phyloP scores from a whole-genome alignment of 2,113 vertebrate species.

The Corythaixoides concolor region DNA sequence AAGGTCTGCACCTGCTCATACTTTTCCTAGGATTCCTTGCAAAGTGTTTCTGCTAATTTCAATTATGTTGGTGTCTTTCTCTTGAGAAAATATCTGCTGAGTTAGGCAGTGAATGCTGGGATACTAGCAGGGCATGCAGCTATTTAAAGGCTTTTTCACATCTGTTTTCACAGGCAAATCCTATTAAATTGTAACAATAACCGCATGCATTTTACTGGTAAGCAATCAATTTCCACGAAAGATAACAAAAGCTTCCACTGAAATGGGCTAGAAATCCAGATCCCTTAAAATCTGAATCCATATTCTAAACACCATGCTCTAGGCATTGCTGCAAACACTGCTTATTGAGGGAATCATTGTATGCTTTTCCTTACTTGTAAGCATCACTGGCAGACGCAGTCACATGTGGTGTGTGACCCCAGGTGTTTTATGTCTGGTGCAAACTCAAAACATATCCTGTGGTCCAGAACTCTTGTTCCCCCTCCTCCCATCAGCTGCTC shows the following conservation, averaged over 20 bases:
- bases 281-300: neutral
- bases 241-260: neutral
- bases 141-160: neutral
- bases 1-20: neutral
- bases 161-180: conserved; percentile 13
- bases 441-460: neutral
- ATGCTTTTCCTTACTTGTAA: neutral
- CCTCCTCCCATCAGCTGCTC: neutral
- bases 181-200: neutral
- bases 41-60: neutral
- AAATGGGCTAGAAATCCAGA: neutral
- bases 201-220: neutral
- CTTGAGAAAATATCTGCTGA: neutral
- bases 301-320: neutral
- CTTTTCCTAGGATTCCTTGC: neutral
- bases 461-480: neutral
- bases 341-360: neutral
- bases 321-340: neutral
- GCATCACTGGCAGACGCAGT: neutral
- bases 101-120: neutral
- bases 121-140: neutral
- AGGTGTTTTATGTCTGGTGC: neutral
- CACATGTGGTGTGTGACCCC: neutral
- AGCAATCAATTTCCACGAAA: neutral
- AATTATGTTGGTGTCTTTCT: neutral